Evolutionary conservation across 2,888 invertebrate genomes (phyloP), one percentile per base, ranked within the genome.

Genomic region (Nasonia oneida): DNA sequence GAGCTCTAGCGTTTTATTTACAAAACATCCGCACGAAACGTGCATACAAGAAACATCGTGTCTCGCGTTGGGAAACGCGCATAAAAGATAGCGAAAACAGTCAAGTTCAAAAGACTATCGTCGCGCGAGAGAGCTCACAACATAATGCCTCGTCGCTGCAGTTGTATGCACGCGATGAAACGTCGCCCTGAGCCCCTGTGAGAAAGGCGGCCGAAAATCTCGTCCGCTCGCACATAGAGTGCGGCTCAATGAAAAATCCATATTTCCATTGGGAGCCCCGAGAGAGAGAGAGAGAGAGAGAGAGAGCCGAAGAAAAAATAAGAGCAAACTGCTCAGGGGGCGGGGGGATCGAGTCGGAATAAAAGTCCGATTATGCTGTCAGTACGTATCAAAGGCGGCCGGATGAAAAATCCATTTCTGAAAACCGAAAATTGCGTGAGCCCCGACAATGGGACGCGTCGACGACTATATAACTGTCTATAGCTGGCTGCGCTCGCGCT

Each of bases 281-380:
- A 33, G 77, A 8, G 10, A 57, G 18, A 53, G 57, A n/a, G 23
- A 33, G 77, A 53, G 57, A n/a, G 23, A 33, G 77, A 8, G 10
- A 57, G 18, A 53, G 57, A n/a, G 37, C 37, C 37, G 4, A 23
- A 39, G 50, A 67, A 29, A 64, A 67, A 42, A 78, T 53, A 42
- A 37, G 37, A 47, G 71, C 23, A 64, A 6, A 67, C 33, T 29
- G 77, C 12, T 33, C 12, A 33, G 50, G 79, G 50, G 42, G 73
- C 15, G 81, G 42, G 47, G 61, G n/a, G 37, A 84, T 79, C 64
- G 39, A 80, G 64, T 81, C 18, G 50, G 79, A 53, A 87, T 82
- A 84, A 85, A 82, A 86, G 86, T 77, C 50, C 87, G 87, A 87
- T 87, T 87, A 87, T 87, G 84, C 82, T 87, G 87, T 85, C 87